These are phyloP conservation scores for Zygogramma bicolorata DNA, from an alignment of 2,888 invertebrate genomes.

Conservation along the genomic window DNA sequence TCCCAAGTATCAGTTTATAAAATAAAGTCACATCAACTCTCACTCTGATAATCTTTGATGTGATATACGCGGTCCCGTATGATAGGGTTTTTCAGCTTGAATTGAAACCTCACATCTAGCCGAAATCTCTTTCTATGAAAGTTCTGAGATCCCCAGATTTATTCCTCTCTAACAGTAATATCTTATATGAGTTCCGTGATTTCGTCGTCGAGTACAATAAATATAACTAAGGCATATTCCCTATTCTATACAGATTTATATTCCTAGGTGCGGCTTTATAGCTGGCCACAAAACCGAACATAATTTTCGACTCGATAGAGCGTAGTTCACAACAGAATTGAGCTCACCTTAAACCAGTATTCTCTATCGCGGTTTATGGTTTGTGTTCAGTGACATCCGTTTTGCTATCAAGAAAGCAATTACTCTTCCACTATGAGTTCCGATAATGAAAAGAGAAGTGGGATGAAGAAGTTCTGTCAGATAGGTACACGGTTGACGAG, in stretches of 20 bases:
- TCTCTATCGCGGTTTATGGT: not conserved
- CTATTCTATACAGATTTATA: conserved; percentile 5
- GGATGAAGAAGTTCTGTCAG: too few species aligned
- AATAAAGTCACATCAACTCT: too few species aligned
- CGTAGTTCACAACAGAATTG: not conserved
- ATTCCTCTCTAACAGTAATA: not conserved
- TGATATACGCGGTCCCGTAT: too few species aligned
- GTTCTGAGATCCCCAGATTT: not conserved
- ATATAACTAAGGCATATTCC: not conserved
- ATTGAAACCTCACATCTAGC: too few species aligned
- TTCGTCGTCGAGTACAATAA: not conserved
- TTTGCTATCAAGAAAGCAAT: not conserved
- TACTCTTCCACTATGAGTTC: too few species aligned
- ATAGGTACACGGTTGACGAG: too few species aligned
- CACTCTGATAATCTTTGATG: too few species aligned
- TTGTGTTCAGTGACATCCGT: not conserved
- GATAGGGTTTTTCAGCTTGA: too few species aligned
- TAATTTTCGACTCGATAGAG: conserved; percentile 14
- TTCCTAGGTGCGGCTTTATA: conserved; percentile 12
- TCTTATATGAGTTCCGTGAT: not conserved
- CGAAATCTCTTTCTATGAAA: too few species aligned
- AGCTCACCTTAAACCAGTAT: not conserved
- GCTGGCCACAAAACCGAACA: conserved; percentile 16
- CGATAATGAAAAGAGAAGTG: too few species aligned
- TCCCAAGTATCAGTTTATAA: too few species aligned